These are phyloP conservation scores for Drosophila peninsularis DNA, from an alignment of 2,888 invertebrate species.

Conservation along the genomic window DNA sequence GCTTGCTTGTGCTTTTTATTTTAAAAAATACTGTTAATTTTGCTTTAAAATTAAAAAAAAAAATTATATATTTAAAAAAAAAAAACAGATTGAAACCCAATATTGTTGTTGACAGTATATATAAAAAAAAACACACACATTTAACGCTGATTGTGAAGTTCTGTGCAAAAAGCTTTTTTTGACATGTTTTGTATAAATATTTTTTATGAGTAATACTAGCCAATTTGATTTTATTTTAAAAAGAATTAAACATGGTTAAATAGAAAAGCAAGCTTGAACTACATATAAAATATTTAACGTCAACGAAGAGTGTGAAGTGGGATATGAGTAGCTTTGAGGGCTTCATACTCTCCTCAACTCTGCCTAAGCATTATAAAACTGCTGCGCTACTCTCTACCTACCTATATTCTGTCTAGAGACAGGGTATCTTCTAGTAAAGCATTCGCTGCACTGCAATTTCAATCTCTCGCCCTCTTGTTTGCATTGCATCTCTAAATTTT, in stretches of 20 bases:
- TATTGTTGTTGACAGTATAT: background rate
- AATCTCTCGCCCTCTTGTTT: background rate
- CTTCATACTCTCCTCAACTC: background rate
- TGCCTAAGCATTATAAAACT: background rate
- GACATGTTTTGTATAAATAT: background rate
- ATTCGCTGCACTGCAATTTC: background rate
- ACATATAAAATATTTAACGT: background rate
- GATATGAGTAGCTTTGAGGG: no score
- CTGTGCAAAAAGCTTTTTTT: background rate
- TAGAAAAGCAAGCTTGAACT: background rate
- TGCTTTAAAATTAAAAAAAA: background rate
- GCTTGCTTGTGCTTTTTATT: no score
- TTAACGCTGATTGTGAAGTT: background rate
- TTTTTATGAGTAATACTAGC: background rate
- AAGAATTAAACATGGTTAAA: background rate
- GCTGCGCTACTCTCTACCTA: background rate
- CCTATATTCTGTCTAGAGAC: no score
- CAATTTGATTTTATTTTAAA: background rate
- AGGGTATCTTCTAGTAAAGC: constrained; percentile 1
- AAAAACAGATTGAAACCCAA: background rate
- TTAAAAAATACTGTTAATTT: background rate
- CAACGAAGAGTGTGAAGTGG: background rate
- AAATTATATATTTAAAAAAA: no score
- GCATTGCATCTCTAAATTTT: constrained; percentile 19
- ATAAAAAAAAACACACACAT: background rate